A percentile compares a stretch with the other conserved stretches of the same genome.
Evolutionary conservation across 2,113 vertebrate genomes (phyloP).

Genomic region (Boulengerochromis microlepis): DNA sequence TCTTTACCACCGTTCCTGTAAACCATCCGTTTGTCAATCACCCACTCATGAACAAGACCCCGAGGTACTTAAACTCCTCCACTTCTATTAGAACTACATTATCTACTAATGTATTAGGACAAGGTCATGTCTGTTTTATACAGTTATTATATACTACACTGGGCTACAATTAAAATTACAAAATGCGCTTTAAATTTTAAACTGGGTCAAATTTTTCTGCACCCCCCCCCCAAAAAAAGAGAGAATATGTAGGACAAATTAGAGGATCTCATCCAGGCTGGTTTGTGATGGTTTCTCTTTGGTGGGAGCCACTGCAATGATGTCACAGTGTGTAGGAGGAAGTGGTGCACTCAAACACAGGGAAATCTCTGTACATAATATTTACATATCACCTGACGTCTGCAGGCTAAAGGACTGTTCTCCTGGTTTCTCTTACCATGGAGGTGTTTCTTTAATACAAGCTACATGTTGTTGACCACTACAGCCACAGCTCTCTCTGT

Average conservation of each 20-base stretch:
- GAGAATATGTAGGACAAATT: background rate
- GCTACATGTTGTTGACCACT: background rate
- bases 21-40: background rate
- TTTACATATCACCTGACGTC: background rate
- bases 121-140: background rate
- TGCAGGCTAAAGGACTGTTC: background rate
- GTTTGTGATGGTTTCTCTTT: background rate
- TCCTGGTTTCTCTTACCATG: background rate
- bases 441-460: background rate
- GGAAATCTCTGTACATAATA: background rate
- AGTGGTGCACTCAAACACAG: background rate
- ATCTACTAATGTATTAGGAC: background rate
- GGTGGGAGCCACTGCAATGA: background rate
- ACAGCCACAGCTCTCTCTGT: background rate
- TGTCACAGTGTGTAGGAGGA: background rate
- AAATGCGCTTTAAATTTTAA: background rate
- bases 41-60: background rate
- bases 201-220: background rate
- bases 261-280: background rate
- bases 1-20: background rate
- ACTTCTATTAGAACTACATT: background rate
- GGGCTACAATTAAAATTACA: background rate
- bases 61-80: background rate
- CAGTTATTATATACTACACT: background rate
- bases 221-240: accelerated